Percentiles rank a stretch among this genome's conserved stretches.
These are phyloP conservation scores for Notospermus geniculatus DNA, from an alignment of 1,140 invertebrate genomes.

Conservation along the genomic window DNA sequence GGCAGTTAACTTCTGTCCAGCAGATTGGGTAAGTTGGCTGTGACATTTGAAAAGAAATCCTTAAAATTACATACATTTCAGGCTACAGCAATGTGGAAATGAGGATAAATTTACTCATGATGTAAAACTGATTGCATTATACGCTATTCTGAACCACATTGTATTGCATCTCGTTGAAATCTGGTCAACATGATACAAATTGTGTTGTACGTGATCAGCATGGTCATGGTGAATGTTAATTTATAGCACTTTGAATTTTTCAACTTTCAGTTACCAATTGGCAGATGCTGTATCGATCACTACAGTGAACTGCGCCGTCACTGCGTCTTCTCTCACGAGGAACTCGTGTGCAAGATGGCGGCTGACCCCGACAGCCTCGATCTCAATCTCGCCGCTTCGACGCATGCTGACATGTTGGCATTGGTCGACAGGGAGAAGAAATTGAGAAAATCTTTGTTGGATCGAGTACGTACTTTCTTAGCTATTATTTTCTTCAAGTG, in stretches of 20 bases:
- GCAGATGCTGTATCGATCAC: slow-evolving; percentile 89
- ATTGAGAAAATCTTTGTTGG: slow-evolving; percentile 54
- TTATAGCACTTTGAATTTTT: too few species aligned
- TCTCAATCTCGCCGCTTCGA: slow-evolving; percentile 81
- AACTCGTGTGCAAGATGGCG: slow-evolving; percentile 98
- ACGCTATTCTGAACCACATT: too few species aligned
- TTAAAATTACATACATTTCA: too few species aligned
- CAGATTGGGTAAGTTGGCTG: slow-evolving; percentile 83
- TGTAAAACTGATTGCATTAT: too few species aligned
- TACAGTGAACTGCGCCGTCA: slow-evolving; percentile 90
- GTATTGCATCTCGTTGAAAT: too few species aligned
- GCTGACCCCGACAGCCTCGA: slow-evolving; percentile 80
- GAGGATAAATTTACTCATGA: too few species aligned
- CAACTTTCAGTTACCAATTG: slow-evolving; percentile 80
- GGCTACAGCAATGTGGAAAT: too few species aligned
- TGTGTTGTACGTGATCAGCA: too few species aligned
- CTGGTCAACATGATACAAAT: too few species aligned
- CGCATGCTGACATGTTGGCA: slow-evolving; percentile 86
- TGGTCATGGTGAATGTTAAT: too few species aligned
- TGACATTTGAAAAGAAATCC: slow-evolving; percentile 4
- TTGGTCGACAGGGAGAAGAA: slow-evolving; percentile 87
- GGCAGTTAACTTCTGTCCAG: slow-evolving; percentile 98
- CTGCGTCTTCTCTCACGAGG: slow-evolving; percentile 99
- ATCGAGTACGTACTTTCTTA: slow-evolving; percentile 48
- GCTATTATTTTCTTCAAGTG: background rate